Base-by-base conservation (phyloP, 2,113 vertebrate genomes). In the Tragelaphus imberbis region DNA sequence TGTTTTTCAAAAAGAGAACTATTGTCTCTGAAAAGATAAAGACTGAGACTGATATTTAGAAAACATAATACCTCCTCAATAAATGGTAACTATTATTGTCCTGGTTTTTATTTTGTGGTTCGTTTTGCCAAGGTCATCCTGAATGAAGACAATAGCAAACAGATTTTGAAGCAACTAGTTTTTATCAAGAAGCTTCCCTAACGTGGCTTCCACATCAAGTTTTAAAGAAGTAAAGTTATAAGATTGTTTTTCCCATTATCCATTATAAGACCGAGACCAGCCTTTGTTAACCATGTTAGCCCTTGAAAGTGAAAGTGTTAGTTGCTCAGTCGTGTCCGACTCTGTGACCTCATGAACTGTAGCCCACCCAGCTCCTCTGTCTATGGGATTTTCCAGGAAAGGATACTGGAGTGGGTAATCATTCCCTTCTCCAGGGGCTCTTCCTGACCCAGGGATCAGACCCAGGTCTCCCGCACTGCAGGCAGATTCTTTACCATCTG, bases 221-320 rank as follows among this genome's bases (percentile, higher is more conserved):
- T 89, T 92, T 68, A 75, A 94, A 90, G 56, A 71, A 85, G 85
- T 59, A 82, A 17, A 75, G 61, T 95, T 51, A 30, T 53, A 93
- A 63, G 49, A 63, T 27, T 58, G 9, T 88, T 82, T 94, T 77
- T 47, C 27, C 71, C 6, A 28, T 61, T 89, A 58, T 53, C 36
- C 3, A 63, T 75, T 16, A 7, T 40, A 55, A 95, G 68, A 77
- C 59, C 40, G 36, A 92, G 86, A 61, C 12, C 3, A 23, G 51
- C 3, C 68, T 92, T 44, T 91, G 51, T 40, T 85, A 90, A 58
- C 4, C 10, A 27, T 36, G 75, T 56, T 63, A 44, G 30, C n/a
- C n/a, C 68, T 33, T 80, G n/a, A 71, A 71, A 40, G n/a, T 23
- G 10, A 40, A 71, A 71, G 68, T 71, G 19, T 6, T 71, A 36